Evolutionary conservation across 1,140 invertebrate species (phyloP), one percentile per base, ranked within the genome.

Genomic region (Drosophila subobscura): DNA sequence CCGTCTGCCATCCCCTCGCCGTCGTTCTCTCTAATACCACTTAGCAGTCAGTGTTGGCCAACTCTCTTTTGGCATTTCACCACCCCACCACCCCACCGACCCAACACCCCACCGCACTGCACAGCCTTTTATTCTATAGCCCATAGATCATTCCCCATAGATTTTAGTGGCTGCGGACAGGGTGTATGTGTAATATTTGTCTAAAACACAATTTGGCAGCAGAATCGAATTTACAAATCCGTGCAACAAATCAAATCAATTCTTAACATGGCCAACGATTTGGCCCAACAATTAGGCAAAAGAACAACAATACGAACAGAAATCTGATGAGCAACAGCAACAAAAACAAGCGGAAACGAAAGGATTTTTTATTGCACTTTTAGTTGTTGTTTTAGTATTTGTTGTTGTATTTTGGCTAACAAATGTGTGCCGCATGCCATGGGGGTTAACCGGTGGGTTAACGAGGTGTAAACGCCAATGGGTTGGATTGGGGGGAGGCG

Each of bases 111-210:
- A 1, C 53, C 6, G 10, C 16, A 55, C 33, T 27, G 25, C 33
- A 10, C 16, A 20, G 16, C 16, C 16, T 4, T 10, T 12, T 37
- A 37, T 37, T 37, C 10, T 37, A 27, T 27, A 57, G 46, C 55
- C 58, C 61, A 49, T 47, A 46, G 46, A 40, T 64, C 57, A 58
- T 33, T 20, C 8, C 22, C 56, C 10, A 20, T 20, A 20, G 33
- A 60, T 63, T 59, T 22, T 12, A 37, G 10, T 37, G 47, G 22
- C 14, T 8, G 5, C 49, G n/a, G 50, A 45, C 47, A 20, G 47
- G 55, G 72, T 72, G 68, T 72, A 73, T 73, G 71, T 54, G 70
- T 76, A 76, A 76, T 76, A 76, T 68, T 76, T 76, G 64, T 51
- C 55, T 47, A 41, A 37, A 37, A 68, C 55, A 76, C 55, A 40